A percentile compares a stretch with the other conserved stretches of the same genome.
phyloP scores from a whole-genome alignment of 2,797 vertebrate species.

The Poeciliopsis gracilis region DNA sequence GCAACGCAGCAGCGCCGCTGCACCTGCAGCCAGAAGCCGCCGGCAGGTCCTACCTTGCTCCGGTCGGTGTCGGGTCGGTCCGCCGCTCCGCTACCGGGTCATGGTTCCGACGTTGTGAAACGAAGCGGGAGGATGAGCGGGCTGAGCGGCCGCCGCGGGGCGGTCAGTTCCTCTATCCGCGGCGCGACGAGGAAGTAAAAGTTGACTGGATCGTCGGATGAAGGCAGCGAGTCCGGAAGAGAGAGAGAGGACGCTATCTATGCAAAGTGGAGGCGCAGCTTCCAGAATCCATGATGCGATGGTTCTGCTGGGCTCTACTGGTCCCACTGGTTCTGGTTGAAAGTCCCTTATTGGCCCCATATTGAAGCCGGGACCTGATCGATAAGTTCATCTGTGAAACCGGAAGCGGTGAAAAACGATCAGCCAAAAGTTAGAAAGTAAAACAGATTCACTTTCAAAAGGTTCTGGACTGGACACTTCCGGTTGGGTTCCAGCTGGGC shows the following conservation, averaged over 20 bases:
- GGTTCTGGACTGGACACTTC: not conserved
- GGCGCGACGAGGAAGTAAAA: constrained; percentile 83
- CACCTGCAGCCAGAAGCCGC: too few species aligned
- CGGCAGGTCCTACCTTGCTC: constrained; percentile 58
- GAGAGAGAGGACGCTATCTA: constrained; percentile 70
- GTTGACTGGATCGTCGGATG: constrained; percentile 69
- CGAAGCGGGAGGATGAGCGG: constrained; percentile 40
- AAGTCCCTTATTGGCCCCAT: too few species aligned
- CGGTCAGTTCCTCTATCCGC: constrained; percentile 84
- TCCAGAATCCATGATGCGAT: not conserved
- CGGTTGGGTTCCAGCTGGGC: not conserved
- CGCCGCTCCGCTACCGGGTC: constrained; percentile 32
- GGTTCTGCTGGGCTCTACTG: too few species aligned
- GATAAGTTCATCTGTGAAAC: not conserved
- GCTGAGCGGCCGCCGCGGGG: constrained; percentile 55
- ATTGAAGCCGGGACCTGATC: not conserved
- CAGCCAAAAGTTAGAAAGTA: not conserved
- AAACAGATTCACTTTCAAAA: too few species aligned
- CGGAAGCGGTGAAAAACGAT: not conserved
- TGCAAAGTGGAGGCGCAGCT: constrained; percentile 71
- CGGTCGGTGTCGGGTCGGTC: constrained; percentile 1
- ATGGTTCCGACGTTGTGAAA: constrained; percentile 55
- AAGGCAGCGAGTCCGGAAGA: constrained; percentile 67
- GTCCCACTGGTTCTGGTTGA: too few species aligned
- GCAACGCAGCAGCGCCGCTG: not conserved